Evolutionary conservation across 2,113 vertebrate genomes (phyloP), one percentile per base, ranked within the genome.

Genomic region (Coptodon bakossiorum): DNA sequence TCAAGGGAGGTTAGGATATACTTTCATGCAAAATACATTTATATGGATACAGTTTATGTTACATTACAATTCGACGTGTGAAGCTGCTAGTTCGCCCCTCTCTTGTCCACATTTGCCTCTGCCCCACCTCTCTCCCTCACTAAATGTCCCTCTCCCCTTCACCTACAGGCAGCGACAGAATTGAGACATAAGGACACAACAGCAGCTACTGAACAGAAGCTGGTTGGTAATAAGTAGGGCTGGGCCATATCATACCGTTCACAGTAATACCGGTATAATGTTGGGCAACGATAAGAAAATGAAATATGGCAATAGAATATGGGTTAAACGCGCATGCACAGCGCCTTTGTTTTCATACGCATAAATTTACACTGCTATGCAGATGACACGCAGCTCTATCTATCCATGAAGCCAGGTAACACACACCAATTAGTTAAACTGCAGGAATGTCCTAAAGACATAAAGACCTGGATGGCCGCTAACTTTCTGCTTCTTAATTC

Each of bases 221-320:
- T 6, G 57, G 27, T 17, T 31, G 14, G 27, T 31, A 24, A 13
- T 56, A 56, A 52, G 9, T 1, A 0, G 5, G 17, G 50, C 50
- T 3, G 19, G 3, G 50, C 3, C 50, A n/a, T n/a, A 52, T n/a
- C 48, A 19, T 9, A 9, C 48, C 16, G n/a, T 54, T 53, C n/a
- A 54, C 6, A 0, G 53, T 24, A 0, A 54, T 24, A 54, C 53
- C 1, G 1, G n/a, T 4, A 0, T 54, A 54, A 24, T 54, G 53
- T 54, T 24, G 53, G n/a, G 1, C 10, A 54, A 24, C n/a, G 0
- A 54, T 54, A 54, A 22, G 2, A 24, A 54, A 54, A 22, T 54
- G 0, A 22, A 6, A 22, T 12, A n/a, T 9, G 16, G 2, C 1
- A 0, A 52, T 3, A 19, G 48, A 52, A 52, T 52, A 17, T 45